Evolutionary conservation across 2,888 invertebrate species (phyloP).

Genomic region (Drosophila sordidapex): DNA sequence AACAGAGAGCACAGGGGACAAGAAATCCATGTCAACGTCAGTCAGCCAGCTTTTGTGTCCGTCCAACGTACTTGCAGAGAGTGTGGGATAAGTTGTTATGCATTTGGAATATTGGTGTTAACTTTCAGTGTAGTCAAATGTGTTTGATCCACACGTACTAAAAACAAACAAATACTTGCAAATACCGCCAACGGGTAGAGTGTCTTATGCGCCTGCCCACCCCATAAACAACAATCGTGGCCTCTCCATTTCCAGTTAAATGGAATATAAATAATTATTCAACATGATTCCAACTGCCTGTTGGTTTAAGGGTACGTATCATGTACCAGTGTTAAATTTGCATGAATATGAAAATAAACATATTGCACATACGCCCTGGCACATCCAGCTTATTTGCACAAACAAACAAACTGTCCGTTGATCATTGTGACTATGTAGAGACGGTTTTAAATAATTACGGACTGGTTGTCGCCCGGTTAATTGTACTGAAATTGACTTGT

Average conservation of each 20-base stretch:
- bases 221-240: not conserved
- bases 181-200: conserved; percentile 9
- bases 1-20: conserved; percentile 26
- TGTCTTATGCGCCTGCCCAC: not conserved
- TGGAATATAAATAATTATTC: conserved; percentile 73
- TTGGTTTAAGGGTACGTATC: not conserved
- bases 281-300: conserved; percentile 32
- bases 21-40: conserved; percentile 54
- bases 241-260: conserved; percentile 16
- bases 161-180: conserved; percentile 13
- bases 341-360: conserved; percentile 57
- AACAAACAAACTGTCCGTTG: conserved; percentile 16
- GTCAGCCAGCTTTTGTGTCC: conserved; percentile 34
- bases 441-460: conserved; percentile 47
- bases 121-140: conserved; percentile 8
- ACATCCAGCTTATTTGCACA: conserved; percentile 8
- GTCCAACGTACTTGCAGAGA: conserved; percentile 10
- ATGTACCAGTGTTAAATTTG: conserved; percentile 32
- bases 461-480: not conserved
- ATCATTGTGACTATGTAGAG: conserved; percentile 15
- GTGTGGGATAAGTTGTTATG: conserved; percentile 25
- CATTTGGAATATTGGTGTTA: conserved; percentile 72
- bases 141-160: conserved; percentile 23
- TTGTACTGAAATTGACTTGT: conserved; percentile 19
- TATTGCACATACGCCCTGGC: conserved; percentile 47